These are phyloP conservation scores for Molorchus minor DNA, from an alignment of 2,888 invertebrate species.

Conservation along the genomic window DNA sequence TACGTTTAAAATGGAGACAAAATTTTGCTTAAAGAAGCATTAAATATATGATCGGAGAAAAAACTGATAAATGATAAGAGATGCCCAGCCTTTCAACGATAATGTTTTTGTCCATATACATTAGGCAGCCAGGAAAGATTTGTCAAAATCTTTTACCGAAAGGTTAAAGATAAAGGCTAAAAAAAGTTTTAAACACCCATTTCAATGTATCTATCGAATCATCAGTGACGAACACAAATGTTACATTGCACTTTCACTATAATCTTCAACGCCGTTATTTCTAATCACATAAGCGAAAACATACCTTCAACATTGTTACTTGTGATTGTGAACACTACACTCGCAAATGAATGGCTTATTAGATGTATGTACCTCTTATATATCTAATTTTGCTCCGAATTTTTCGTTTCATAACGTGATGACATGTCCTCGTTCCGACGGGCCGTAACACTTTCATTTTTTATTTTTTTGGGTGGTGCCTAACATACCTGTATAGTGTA, in stretches of 20 bases:
- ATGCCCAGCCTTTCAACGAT: no score
- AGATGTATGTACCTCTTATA: neutral
- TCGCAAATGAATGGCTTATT: neutral
- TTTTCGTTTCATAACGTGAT: neutral
- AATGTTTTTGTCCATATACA: no score
- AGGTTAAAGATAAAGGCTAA: no score
- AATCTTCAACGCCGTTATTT: neutral
- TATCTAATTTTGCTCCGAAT: neutral
- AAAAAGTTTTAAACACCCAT: no score
- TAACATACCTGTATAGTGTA: neutral
- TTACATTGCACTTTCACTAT: neutral
- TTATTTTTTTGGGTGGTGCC: constrained; percentile 11
- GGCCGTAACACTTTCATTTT: constrained; percentile 14
- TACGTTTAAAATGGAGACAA: no score
- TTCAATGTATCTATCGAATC: no score
- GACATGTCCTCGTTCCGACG: neutral
- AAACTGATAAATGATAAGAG: no score
- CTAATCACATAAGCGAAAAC: neutral
- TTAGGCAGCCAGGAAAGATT: no score
- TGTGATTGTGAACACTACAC: neutral
- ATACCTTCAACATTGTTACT: neutral
- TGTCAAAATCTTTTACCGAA: no score
- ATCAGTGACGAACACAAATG: no score
- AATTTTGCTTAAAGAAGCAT: no score
- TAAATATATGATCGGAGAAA: no score